phyloP scores from a whole-genome alignment of 2,797 vertebrate genomes.

The Scyliorhinus canicula region DNA sequence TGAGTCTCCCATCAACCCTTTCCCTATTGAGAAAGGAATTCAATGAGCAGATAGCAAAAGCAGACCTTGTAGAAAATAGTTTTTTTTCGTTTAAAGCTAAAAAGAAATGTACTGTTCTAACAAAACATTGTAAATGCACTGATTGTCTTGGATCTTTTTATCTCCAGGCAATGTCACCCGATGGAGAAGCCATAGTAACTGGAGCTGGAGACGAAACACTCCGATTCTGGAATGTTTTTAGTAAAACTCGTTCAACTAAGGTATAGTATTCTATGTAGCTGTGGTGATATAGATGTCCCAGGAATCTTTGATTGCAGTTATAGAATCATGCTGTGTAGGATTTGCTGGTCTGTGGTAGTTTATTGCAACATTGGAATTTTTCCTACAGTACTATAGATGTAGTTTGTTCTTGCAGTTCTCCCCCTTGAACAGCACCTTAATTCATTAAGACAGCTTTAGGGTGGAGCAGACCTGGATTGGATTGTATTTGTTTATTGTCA shows the following conservation, averaged over 20 bases:
- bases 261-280: slow-evolving; percentile 48
- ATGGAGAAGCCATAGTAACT: slow-evolving; percentile 94
- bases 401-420: neutral
- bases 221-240: slow-evolving; percentile 97
- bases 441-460: neutral
- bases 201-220: slow-evolving; percentile 94
- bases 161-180: slow-evolving; percentile 92
- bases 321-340: neutral
- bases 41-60: neutral
- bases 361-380: neutral
- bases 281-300: neutral
- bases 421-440: neutral
- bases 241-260: slow-evolving; percentile 97
- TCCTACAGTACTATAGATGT: too few species aligned
- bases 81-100: neutral
- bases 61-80: neutral
- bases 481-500: too few species aligned
- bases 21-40: neutral
- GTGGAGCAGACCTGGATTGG: neutral
- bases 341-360: neutral
- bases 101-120: neutral
- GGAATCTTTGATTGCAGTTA: neutral
- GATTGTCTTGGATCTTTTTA: neutral
- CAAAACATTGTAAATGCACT: neutral
- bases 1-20: neutral